These are phyloP conservation scores for Steromphala cineraria DNA, from an alignment of 2,888 invertebrate species.

Conservation along the genomic window DNA sequence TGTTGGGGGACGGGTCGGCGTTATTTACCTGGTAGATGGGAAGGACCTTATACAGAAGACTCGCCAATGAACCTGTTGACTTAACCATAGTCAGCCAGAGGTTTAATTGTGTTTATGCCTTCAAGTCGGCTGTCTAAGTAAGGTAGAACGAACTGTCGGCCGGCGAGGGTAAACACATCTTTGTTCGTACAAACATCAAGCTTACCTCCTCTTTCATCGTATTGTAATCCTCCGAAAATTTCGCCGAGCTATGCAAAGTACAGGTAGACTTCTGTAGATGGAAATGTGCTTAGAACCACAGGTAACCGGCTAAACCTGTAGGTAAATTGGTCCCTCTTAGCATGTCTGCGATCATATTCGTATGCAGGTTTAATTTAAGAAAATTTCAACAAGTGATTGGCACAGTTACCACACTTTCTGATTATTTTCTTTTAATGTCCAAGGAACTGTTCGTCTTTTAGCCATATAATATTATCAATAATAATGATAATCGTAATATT, in stretches of 20 bases:
- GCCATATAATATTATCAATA: too few relatives aligned
- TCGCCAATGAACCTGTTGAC: background rate
- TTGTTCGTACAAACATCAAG: background rate
- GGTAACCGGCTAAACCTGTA: too few relatives aligned
- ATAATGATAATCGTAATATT: too few relatives aligned
- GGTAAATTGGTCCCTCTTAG: too few relatives aligned
- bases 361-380: too few relatives aligned
- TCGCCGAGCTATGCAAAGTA: background rate
- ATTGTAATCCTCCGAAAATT: background rate
- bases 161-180: background rate
- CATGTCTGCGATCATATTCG: too few relatives aligned
- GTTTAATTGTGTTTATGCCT: conserved; percentile 15
- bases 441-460: too few relatives aligned
- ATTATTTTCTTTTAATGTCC: too few relatives aligned
- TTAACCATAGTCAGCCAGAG: background rate
- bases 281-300: background rate
- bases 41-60: background rate
- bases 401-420: too few relatives aligned
- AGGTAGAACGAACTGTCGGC: background rate
- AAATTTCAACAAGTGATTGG: too few relatives aligned
- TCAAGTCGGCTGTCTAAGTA: conserved; percentile 16
- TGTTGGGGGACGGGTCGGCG: background rate
- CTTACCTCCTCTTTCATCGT: background rate
- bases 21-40: background rate
- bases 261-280: background rate